Evolutionary conservation across 2,888 invertebrate genomes (phyloP).

Genomic region (Anodontia alba): DNA sequence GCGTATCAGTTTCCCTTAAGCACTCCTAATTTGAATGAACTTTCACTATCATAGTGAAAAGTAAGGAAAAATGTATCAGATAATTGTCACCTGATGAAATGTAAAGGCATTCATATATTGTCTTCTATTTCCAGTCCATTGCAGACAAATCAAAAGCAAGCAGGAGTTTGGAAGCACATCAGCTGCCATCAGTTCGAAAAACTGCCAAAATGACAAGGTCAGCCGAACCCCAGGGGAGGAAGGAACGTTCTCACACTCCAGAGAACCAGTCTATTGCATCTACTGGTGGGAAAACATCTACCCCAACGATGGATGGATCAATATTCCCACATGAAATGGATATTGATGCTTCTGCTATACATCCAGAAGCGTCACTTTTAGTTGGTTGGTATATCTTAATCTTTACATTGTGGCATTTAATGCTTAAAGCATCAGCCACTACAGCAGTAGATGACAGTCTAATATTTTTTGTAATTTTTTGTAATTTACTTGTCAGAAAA

Average conservation of each 20-base stretch:
- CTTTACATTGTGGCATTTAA: neutral
- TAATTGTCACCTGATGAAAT: too few relatives aligned
- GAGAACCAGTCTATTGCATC: conserved; percentile 60
- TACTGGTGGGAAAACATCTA: conserved; percentile 72
- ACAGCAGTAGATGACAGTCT: too few relatives aligned
- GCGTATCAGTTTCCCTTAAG: too few relatives aligned
- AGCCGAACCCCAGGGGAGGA: neutral
- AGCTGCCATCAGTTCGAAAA: conserved; percentile 26
- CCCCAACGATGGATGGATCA: conserved; percentile 73
- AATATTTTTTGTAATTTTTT: too few relatives aligned
- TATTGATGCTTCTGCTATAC: conserved; percentile 78
- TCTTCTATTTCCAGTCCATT: conserved; percentile 26
- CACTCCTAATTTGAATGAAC: too few relatives aligned
- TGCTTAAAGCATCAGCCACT: too few relatives aligned
- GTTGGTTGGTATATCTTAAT: conserved; percentile 27
- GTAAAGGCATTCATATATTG: too few relatives aligned
- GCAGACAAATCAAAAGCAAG: conserved; percentile 44
- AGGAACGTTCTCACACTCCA: conserved; percentile 49
- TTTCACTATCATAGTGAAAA: too few relatives aligned
- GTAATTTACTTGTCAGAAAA: too few relatives aligned
- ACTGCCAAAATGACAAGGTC: conserved; percentile 26
- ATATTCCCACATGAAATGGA: conserved; percentile 69
- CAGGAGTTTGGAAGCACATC: conserved; percentile 47
- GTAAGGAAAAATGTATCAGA: too few relatives aligned
- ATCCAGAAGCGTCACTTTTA: conserved; percentile 69